Percentiles rank a stretch among this genome's conserved stretches.
These are phyloP conservation scores for Caranx melampygus DNA, from an alignment of 2,113 vertebrate genomes.

Conservation along the genomic window DNA sequence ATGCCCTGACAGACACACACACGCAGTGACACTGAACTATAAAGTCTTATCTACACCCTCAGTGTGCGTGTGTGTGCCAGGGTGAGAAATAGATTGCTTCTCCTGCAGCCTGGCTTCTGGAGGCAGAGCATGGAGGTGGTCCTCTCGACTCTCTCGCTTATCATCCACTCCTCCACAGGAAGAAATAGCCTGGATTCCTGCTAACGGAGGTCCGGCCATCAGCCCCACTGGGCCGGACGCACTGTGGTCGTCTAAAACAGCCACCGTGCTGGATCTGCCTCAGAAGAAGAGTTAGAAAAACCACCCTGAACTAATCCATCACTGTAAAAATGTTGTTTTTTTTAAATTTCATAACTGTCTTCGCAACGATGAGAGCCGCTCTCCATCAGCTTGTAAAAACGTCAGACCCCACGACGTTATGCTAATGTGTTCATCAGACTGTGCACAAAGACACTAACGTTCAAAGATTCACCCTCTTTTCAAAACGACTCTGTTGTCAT, in stretches of 20 bases:
- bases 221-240: slow-evolving; percentile 13
- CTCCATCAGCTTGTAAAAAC: slow-evolving; percentile 5
- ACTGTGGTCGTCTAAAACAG: slow-evolving; percentile 11
- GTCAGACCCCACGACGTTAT: slow-evolving; percentile 35
- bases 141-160: slow-evolving; percentile 34
- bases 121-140: slow-evolving; percentile 21
- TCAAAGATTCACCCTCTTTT: slow-evolving; percentile 5
- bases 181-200: slow-evolving; percentile 29
- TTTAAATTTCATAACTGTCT: background rate
- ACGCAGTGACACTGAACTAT: slow-evolving; percentile 11
- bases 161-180: slow-evolving; percentile 36
- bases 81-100: slow-evolving; percentile 56
- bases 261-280: background rate
- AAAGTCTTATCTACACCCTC: slow-evolving; percentile 28
- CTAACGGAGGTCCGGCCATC: slow-evolving; percentile 15
- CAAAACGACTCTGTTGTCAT: slow-evolving; percentile 56
- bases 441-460: slow-evolving; percentile 38
- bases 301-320: background rate
- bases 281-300: background rate
- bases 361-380: slow-evolving; percentile 12
- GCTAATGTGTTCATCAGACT: slow-evolving; percentile 43
- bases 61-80: background rate
- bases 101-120: slow-evolving; percentile 35
- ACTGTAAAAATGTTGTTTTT: background rate
- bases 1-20: background rate